Evolutionary conservation across 2,113 vertebrate species (phyloP).

Genomic region (Gymnogyps californianus): DNA sequence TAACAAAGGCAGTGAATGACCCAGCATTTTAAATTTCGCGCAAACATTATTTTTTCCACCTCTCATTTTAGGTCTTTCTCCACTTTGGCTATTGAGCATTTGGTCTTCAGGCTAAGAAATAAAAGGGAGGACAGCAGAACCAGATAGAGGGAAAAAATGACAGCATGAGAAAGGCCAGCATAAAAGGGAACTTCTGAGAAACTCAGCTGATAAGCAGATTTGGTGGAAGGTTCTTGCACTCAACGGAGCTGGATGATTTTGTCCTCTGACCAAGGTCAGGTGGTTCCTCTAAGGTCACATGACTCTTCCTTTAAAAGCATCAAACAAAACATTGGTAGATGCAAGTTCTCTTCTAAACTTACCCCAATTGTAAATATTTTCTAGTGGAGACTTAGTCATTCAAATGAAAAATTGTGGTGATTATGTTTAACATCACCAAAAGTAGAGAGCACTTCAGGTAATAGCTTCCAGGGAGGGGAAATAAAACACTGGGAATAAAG

Average conservation of each 20-base stretch:
- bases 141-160: not conserved
- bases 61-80: not conserved
- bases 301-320: not conserved
- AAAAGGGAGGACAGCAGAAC: not conserved
- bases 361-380: not conserved
- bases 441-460: not conserved
- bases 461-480: constrained; percentile 12
- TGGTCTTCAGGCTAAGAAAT: not conserved
- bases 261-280: not conserved
- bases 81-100: not conserved
- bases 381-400: not conserved
- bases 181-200: not conserved
- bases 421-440: not conserved
- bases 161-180: not conserved
- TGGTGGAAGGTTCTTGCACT: not conserved
- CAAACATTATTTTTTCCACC: not conserved
- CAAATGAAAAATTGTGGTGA: not conserved
- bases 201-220: not conserved
- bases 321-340: not conserved
- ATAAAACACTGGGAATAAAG: constrained; percentile 4
- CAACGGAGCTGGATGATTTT: not conserved
- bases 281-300: not conserved
- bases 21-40: not conserved
- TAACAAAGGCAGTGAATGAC: not conserved
- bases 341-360: not conserved